Base-by-base conservation (phyloP, 2,113 vertebrate species). In the Pristiophorus japonicus region DNA sequence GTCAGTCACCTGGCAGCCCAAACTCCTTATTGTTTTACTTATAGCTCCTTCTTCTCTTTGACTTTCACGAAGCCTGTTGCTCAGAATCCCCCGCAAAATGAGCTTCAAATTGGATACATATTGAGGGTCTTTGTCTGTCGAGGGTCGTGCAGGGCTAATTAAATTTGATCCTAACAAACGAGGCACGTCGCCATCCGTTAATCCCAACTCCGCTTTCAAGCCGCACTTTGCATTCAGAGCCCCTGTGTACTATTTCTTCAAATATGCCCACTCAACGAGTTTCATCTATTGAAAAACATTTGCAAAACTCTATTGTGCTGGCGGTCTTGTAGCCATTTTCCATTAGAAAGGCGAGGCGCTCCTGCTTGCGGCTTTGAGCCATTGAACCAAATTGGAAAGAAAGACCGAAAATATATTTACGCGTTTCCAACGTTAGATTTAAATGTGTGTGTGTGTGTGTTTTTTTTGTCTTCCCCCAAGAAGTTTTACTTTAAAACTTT, bases 101-200 rank as follows among this genome's bases (percentile, higher is more conserved):
- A 97, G 97, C 97, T 97, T 96, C 97, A 97, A 97, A 97, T 98
- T 97, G 97, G 98, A 97, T 97, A 97, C 97, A 97, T 97, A 97
- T 98, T 97, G 97, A 97, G 97, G 96, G 97, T 96, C 97, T 97
- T 98, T 98, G 98, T 98, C 97, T 98, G 97, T 97, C 97, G 95
- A 96, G 96, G 97, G 97, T 97, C 97, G 96, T 97, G 96, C 96
- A 96, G 97, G 97, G 98, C 98, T 98, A 98, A 98, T 98, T 98
- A 98, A 98, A 98, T 97, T 97, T 98, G 97, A 98, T 98, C 98
- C 97, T 97, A 97, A 97, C 97, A 98, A 98, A 97, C 97, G 97
- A 97, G 97, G 96, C 97, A 97, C 87, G 67, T 96, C 96, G 96
- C 96, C 96, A 96, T 97, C 97, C 97, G 97, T 97, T 97, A 98